phyloP scores from a whole-genome alignment of 2,113 vertebrate genomes.

The Eudyptes chrysolophus region DNA sequence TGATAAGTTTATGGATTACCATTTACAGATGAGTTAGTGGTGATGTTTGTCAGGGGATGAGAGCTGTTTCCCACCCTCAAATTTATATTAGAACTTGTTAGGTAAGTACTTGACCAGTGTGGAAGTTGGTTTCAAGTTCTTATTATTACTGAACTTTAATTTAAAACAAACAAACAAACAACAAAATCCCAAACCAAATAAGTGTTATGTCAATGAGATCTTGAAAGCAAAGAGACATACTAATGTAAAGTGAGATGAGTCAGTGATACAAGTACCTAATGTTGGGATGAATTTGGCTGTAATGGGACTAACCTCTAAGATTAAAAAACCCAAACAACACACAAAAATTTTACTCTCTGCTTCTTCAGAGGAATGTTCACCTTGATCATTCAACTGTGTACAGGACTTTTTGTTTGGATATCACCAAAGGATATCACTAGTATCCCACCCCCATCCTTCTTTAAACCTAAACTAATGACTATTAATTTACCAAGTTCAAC shows the following conservation, averaged over 20 bases:
- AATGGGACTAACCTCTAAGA: neutral
- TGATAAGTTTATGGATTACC: accelerated
- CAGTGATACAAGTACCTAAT: neutral
- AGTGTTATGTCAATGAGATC: neutral
- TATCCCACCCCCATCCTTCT: neutral
- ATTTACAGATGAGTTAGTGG: neutral
- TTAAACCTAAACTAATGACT: neutral
- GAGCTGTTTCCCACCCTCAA: neutral
- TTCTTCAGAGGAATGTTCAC: neutral
- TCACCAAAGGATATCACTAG: neutral
- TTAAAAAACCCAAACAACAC: neutral
- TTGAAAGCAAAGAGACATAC: neutral
- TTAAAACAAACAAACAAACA: neutral
- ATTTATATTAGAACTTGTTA: neutral
- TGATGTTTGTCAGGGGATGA: neutral
- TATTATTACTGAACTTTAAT: neutral
- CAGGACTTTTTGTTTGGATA: neutral
- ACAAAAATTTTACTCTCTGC: neutral
- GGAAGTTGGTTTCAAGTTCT: neutral
- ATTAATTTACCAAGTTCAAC: neutral
- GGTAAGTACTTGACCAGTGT: neutral
- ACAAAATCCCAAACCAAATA: neutral
- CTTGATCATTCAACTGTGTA: neutral
- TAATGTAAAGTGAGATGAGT: neutral
- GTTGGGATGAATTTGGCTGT: neutral